phyloP scores from a whole-genome alignment of 2,797 vertebrate genomes.

The Falco biarmicus region DNA sequence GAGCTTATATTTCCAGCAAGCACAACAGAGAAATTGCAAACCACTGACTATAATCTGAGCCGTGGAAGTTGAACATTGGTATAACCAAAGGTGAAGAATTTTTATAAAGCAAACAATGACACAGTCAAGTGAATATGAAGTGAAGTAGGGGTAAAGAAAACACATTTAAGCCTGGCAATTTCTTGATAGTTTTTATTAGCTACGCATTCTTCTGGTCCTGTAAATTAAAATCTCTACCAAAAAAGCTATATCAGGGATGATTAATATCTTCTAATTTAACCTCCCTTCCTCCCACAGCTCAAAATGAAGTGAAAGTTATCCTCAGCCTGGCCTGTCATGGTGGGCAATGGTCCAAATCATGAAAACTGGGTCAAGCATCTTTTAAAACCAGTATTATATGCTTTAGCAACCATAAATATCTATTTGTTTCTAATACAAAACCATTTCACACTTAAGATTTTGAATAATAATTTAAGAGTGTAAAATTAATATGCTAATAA shows the following conservation, averaged over 20 bases:
- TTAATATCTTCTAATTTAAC: slow-evolving; percentile 26
- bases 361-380: slow-evolving; percentile 62
- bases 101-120: not conserved
- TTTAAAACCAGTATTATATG: slow-evolving; percentile 25
- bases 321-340: slow-evolving; percentile 14
- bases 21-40: not conserved
- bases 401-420: not conserved
- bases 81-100: not conserved
- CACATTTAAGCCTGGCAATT: not conserved
- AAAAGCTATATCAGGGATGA: slow-evolving; percentile 31
- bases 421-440: slow-evolving; percentile 13
- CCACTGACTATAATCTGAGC: not conserved
- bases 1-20: not conserved
- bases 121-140: not conserved
- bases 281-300: slow-evolving; percentile 20
- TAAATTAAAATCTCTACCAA: slow-evolving; percentile 34
- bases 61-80: not conserved
- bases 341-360: slow-evolving; percentile 48
- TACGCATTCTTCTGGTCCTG: not conserved
- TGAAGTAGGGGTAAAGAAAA: not conserved
- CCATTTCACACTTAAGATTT: not conserved
- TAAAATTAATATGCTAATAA: slow-evolving; percentile 1
- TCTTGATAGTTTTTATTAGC: not conserved
- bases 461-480: slow-evolving; percentile 13
- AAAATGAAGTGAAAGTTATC: slow-evolving; percentile 47